Base-by-base conservation (phyloP, 2,888 invertebrate genomes). In the Polyommatus icarus region DNA sequence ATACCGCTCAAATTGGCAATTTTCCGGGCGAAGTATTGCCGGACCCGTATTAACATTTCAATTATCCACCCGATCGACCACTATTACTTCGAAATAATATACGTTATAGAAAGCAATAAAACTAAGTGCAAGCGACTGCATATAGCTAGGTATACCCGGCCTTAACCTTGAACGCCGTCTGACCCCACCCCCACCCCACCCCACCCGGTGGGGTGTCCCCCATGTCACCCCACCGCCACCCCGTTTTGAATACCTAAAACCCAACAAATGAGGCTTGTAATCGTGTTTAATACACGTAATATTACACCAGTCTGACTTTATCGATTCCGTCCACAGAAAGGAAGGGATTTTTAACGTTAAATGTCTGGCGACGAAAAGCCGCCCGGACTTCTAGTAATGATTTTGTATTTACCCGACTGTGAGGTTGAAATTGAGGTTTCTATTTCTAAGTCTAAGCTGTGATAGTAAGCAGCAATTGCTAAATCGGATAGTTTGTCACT, bases 101-200 rank as follows among this genome's bases (percentile, higher is more conserved):
- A 67, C 40, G 20, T 7, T 78, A 76, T 10, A 32, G 32, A 72
- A 20, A 7, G 29, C 46, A 76, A 77, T 73, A 72, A 40, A 57
- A 12, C 72, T 36, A 61, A 59, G 20, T 76, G 61, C 36, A 50
- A 78, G 59, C 18, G 71, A 83, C 85, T 85, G 83, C 86, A 84
- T 83, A 83, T 82, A 84, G 81, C 82, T 84, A 84, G 85, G 76
- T 85, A 83, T 78, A 79, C 81, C 79, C 79, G 80, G 89, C 93
- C 93, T 93, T 93, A 90, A 93, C 93, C 93, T 93, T 93, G 93
- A 91, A 92, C 87, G 89, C 86, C 88, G 90, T 91, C 92, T 92
- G 91, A 90, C 92, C 91, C 82, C 81, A 78, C 79, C 80, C 80
- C 83, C 82, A 72, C 46, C 24, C 29, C 75, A 46, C 18, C 29